Evolutionary conservation across 2,888 invertebrate species (phyloP).

Genomic region (Andrena minutula): DNA sequence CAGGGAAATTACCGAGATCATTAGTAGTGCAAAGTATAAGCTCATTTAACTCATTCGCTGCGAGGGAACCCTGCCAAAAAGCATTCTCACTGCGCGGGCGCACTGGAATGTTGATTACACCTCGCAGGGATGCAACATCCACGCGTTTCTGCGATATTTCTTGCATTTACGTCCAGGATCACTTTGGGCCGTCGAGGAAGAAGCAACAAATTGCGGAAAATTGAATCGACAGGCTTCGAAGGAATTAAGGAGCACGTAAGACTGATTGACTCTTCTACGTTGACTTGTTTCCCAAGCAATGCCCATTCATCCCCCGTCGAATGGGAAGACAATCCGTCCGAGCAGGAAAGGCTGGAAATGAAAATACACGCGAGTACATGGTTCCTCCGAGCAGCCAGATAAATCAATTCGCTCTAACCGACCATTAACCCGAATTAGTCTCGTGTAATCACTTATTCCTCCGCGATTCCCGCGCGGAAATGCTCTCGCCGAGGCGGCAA

Average conservation of each 20-base stretch:
- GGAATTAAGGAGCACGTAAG: background rate
- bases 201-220: too few species aligned
- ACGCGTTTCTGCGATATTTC: slow-evolving; percentile 33
- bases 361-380: background rate
- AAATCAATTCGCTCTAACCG: slow-evolving; percentile 20
- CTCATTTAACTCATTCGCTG: slow-evolving; percentile 50
- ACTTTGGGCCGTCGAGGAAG: background rate
- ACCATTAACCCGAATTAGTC: slow-evolving; percentile 52
- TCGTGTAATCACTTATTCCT: slow-evolving; percentile 28
- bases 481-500: slow-evolving; percentile 13
- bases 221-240: too few species aligned
- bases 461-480: slow-evolving; percentile 27
- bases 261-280: background rate
- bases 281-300: background rate
- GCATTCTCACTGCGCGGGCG: slow-evolving; percentile 30
- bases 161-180: slow-evolving; percentile 7
- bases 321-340: background rate
- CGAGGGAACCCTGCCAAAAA: slow-evolving; percentile 50
- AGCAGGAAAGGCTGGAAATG: background rate
- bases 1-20: slow-evolving; percentile 33
- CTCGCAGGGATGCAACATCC: slow-evolving; percentile 16
- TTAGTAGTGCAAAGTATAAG: slow-evolving; percentile 47
- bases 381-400: background rate
- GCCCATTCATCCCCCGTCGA: background rate
- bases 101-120: slow-evolving; percentile 42